Percentiles rank a stretch among this genome's conserved stretches.
These are phyloP conservation scores for Corythornis vintsioides DNA, from an alignment of 2,113 vertebrate species.

Conservation along the genomic window DNA sequence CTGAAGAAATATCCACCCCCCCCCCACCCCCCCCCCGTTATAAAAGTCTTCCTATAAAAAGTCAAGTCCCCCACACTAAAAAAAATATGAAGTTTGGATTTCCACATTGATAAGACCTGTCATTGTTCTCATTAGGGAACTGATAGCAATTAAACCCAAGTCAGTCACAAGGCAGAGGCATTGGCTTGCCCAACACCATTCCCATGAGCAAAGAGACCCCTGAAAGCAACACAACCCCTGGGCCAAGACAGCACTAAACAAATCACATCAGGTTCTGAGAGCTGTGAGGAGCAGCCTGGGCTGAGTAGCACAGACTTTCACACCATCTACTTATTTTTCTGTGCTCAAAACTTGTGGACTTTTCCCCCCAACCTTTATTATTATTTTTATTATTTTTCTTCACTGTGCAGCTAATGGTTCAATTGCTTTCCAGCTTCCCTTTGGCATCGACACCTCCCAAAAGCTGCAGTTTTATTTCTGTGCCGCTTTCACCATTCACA, in stretches of 20 bases:
- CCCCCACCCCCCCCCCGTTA: background rate
- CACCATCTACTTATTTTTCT: background rate
- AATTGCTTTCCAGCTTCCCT: constrained; percentile 29
- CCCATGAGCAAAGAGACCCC: background rate
- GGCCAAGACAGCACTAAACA: background rate
- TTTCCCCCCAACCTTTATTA: background rate
- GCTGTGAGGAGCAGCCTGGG: background rate
- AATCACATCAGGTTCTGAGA: background rate
- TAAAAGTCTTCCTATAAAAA: background rate
- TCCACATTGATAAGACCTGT: background rate
- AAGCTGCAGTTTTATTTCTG: constrained; percentile 32
- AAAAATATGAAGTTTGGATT: background rate
- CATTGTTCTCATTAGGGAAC: background rate
- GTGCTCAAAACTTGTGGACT: background rate
- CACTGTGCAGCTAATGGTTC: background rate
- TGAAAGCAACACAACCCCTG: background rate
- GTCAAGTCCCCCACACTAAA: background rate
- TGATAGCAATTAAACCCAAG: background rate
- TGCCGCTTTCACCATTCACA: constrained; percentile 47
- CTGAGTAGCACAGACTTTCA: background rate
- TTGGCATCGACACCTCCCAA: constrained; percentile 25
- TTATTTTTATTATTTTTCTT: background rate
- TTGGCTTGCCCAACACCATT: background rate
- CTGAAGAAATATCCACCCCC: background rate
- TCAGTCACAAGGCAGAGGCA: background rate